Percentiles rank a stretch among this genome's conserved stretches.
Evolutionary conservation across 2,888 invertebrate species (phyloP).

Genomic region (Corbicula japonica): DNA sequence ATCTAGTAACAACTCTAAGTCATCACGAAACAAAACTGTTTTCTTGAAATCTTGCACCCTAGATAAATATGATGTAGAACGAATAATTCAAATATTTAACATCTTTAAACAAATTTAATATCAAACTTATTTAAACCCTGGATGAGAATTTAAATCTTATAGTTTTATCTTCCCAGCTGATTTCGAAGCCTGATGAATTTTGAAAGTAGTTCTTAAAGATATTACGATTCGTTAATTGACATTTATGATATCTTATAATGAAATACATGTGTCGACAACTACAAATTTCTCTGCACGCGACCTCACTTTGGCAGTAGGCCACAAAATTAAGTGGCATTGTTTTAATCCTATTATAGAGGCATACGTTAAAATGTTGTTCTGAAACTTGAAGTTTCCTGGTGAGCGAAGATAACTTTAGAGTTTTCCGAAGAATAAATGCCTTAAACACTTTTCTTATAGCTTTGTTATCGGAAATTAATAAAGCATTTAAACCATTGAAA

Average conservation of each 20-base stretch:
- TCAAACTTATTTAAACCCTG: not conserved
- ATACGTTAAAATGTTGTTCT: not conserved
- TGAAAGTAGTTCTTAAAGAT: not conserved
- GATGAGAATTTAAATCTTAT: not conserved
- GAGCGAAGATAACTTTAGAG: not conserved
- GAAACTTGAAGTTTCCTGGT: not conserved
- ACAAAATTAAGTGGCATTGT: not conserved
- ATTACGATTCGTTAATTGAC: too few species aligned
- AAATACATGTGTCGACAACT: constrained; percentile 5
- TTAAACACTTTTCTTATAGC: not conserved
- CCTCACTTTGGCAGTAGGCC: not conserved
- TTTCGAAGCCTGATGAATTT: not conserved
- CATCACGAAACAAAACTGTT: too few species aligned
- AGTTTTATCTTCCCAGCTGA: not conserved
- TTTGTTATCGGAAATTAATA: not conserved
- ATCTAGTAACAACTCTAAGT: too few species aligned
- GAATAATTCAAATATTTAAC: not conserved
- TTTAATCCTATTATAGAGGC: not conserved
- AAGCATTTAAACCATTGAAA: not conserved
- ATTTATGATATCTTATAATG: constrained; percentile 18
- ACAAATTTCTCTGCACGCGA: constrained; percentile 2
- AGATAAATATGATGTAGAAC: too few species aligned
- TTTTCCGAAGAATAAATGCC: not conserved
- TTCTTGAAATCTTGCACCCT: too few species aligned
- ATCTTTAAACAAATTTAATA: not conserved